Base-by-base conservation (phyloP, 1,140 invertebrate species). In the Phocides pigmalion region DNA sequence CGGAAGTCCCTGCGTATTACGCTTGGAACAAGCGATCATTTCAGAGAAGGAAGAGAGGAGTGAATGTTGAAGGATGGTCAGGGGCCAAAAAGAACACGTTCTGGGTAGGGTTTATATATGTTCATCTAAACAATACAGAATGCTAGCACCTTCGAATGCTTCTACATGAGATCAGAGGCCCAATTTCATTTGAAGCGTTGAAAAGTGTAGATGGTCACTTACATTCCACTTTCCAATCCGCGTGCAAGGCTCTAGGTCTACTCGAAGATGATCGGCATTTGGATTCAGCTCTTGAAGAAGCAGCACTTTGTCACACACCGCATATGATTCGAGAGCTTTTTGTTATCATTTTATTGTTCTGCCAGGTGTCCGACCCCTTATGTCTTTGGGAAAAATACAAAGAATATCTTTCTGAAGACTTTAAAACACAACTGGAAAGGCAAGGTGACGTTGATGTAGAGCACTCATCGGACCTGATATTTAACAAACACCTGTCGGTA, bases 91-190 rank as follows among this genome's bases (percentile, higher is more conserved):
- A 71, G 65, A 71, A 12, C 65, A 84, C 41, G 68, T 72, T n/a
- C 54, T 87, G 14, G 77, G 79, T 46, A 75, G 85, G 15, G 53
- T 92, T 92, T 22, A 92, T 64, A 83, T 64, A n/a, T 17, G 41
- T 74, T 16, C 71, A 74, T 46, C 69, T 22, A 3, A 22, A 64
- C 14, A 70, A 74, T 42, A 15, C 56, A 28, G 72, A 74, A 73
- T 89, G 84, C 49, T 92, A 75, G 68, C 81, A 82, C 70, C 68
- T 92, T 37, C 71, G 83, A 15, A 37, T 92, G 35, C 69, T 93
- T 41, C 70, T 92, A 50, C 53, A 76, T 56, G 75, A 84, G 50
- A 74, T 93, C 22, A 62, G 66, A 66, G 84, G 90, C 14, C 81
- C 87, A 62, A 89, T 62, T 54, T 90, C 76, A 53, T 92, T 92